Evolutionary conservation across 92 coral and sea anemone species (phyloP), one percentile per base, ranked within the genome.

Genomic region (Palythoa heliodiscus): DNA sequence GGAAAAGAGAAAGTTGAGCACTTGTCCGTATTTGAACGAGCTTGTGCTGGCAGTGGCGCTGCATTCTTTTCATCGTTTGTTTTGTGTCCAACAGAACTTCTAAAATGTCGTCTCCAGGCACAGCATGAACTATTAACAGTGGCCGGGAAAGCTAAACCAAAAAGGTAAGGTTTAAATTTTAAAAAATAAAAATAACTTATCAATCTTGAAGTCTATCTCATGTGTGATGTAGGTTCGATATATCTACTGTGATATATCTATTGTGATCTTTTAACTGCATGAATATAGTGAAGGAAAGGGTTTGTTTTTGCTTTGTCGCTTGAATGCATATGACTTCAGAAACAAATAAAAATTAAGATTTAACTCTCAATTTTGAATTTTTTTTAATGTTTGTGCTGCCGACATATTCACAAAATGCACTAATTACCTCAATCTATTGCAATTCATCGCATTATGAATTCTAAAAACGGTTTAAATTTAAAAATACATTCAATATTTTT

Each of bases 41-140:
- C 99, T 9, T 93, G 98, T 54, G 99, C 99, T 10, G 99, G 99
- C 0, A 93, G 99, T 87, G 93, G 98, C 5, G 99, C 99, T 0
- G 97, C 99, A 2, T 93, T 97, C 71, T 91, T 97, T 78, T 91
- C 93, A 10, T 97, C 99, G 29, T 94, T 97, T 82, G 97, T 88
- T 38, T 83, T 97, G n/a, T 97, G 99, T 88, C 99, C 99, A 8
- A 89, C 97, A 58, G 99, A 97, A 81, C 80, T 97, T 66, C 91
- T 97, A 13, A 97, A 97, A 86, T 97, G 99, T 73, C 95, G 93
- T 39, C 93, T 97, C 40, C 99, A 97, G 76, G 99, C 95, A 11
- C 97, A 97, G 71, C 99, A 97, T 52, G 98, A 97, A 89, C 87
- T 93, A 88, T 90, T 82, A 70, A 61, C 87, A 25, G 76, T 85